These are phyloP conservation scores for Mallotus villosus DNA, from an alignment of 2,797 vertebrate genomes.

Conservation along the genomic window DNA sequence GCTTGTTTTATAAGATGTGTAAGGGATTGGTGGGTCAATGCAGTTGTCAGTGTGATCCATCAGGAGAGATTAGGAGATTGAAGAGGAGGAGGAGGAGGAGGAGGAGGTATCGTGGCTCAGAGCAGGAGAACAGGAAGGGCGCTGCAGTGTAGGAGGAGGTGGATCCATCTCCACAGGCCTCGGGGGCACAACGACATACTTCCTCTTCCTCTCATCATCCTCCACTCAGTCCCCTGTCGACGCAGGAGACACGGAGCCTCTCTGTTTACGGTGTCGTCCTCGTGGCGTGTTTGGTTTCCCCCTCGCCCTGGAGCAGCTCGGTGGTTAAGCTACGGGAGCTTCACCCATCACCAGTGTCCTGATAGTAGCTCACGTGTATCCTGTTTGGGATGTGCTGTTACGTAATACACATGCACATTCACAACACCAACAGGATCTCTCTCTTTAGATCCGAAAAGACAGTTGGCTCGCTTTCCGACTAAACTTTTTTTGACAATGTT, in stretches of 20 bases:
- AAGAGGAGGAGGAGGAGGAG: too few species aligned
- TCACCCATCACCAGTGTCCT: too few species aligned
- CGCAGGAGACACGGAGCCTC: not conserved
- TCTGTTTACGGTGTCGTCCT: not conserved
- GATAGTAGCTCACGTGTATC: too few species aligned
- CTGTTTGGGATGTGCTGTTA: too few species aligned
- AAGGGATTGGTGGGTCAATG: conserved; percentile 9
- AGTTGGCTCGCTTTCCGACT: too few species aligned
- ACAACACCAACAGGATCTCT: too few species aligned
- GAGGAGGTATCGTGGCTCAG: not conserved
- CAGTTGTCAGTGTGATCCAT: conserved; percentile 15
- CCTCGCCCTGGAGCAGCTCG: not conserved
- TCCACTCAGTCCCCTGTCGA: conserved; percentile 9
- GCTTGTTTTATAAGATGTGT: too few species aligned
- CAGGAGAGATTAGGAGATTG: conserved; percentile 18
- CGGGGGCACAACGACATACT: conserved; percentile 14
- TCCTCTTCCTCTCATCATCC: conserved; percentile 1
- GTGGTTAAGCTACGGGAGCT: too few species aligned
- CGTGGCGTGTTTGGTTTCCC: not conserved
- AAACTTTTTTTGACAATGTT: too few species aligned
- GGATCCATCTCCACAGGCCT: conserved; percentile 4
- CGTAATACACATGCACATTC: too few species aligned
- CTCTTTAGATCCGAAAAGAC: too few species aligned
- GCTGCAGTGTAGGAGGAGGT: conserved; percentile 7
- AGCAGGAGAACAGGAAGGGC: too few species aligned